Conservation (phyloP, 2,888 invertebrate genomes). For the Pristionchus arcanus region DNA sequence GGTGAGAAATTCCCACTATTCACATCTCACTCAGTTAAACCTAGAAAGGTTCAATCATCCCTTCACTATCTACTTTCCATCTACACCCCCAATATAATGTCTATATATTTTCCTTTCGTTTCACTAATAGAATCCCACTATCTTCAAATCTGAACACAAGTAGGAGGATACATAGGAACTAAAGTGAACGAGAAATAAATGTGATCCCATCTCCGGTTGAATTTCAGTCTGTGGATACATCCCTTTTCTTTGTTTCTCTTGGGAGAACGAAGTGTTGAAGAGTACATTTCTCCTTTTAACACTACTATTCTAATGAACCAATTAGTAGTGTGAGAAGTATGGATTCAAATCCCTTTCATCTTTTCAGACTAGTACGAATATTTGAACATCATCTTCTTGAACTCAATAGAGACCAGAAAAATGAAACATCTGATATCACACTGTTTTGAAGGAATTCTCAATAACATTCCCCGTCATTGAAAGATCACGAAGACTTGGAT, state of each 20-base stretch:
- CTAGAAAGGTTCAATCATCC: background rate
- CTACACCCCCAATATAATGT: background rate
- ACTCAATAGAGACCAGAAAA: background rate
- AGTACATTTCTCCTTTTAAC: background rate
- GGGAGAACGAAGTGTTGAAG: background rate
- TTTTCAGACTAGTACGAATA: background rate
- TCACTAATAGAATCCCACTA: background rate
- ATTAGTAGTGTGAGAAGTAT: background rate
- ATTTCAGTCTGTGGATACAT: background rate
- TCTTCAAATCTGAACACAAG: background rate
- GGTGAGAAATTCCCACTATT: background rate
- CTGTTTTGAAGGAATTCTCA: background rate
- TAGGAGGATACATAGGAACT: background rate
- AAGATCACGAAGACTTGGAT: background rate
- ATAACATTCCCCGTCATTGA: background rate
- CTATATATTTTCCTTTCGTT: background rate
- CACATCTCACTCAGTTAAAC: background rate
- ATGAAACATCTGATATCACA: background rate
- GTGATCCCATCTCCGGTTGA: background rate
- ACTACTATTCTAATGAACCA: conserved; percentile 5
- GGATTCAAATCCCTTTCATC: no score
- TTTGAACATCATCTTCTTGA: background rate
- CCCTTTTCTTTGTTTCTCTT: background rate
- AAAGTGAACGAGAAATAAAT: background rate
- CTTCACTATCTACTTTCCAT: background rate